Evolutionary conservation across 2,888 invertebrate genomes (phyloP), one percentile per base, ranked within the genome.

Genomic region (Hypolimnas misippus): DNA sequence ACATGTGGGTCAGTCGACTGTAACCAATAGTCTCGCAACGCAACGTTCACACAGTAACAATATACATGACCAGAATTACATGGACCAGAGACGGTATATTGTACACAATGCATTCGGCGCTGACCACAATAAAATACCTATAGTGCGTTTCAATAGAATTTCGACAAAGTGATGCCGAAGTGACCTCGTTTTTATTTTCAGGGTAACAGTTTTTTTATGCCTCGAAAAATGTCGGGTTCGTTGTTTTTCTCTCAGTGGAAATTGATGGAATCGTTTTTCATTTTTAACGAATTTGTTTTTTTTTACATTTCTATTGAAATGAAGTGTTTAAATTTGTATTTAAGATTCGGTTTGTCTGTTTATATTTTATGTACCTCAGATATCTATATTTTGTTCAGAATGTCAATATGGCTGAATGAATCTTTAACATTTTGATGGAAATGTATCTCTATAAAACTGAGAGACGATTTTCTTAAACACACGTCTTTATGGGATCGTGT

Each of bases 1-100:
- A 64, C 68, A 89, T 79, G 79, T 88, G 76, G 89, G 89, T 87
- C 89, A 88, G 71, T 70, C 73, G 74, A 73, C 73, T 72, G 68
- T 69, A 65, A 63, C 62, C 68, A 68, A 61, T 65, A 62, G 60
- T 63, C 60, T 63, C 65, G 61, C 67, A 57, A 68, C 62, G 59
- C 66, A 57, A 65, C 73, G 77, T 70, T 76, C 74, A 75, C 76
- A 75, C 58, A 60, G 62, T 61, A 62, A 58, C 59, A 64, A 63
- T 56, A 60, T 55, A 64, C 21, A 50, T n/a, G 29, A 50, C 49
- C 51, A 56, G 55, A 54, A 29, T 42, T 25, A 35, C 60, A 19
- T 16, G 25, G 14, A 49, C 29, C 29, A 29, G 49, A 49, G 49
- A 49, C 49, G 25, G 25, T 49, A 19, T 44, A 19, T 44, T 19